phyloP scores from a whole-genome alignment of 2,888 invertebrate species.

The Campoplex capitator region DNA sequence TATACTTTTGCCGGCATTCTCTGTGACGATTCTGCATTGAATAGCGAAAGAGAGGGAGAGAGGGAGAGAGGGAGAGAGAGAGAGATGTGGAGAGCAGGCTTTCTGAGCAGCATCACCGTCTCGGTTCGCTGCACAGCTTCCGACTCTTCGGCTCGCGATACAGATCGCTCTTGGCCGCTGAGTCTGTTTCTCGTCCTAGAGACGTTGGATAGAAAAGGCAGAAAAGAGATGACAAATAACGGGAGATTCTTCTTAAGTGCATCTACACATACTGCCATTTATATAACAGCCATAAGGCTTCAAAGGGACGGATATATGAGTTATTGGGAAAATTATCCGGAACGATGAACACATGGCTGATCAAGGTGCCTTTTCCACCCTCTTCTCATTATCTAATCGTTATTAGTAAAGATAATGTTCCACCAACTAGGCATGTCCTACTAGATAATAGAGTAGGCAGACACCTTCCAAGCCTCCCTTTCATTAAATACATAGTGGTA shows the following conservation, averaged over 20 bases:
- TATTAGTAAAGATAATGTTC: slow-evolving; percentile 48
- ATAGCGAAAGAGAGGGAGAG: neutral
- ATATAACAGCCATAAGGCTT: slow-evolving; percentile 25
- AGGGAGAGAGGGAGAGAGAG: too few species aligned
- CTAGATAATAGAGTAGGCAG: slow-evolving; percentile 32
- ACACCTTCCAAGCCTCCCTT: slow-evolving; percentile 15
- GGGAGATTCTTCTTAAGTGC: slow-evolving; percentile 31
- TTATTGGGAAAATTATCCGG: slow-evolving; percentile 41
- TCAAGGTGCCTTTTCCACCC: slow-evolving; percentile 18
- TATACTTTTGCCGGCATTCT: slow-evolving; percentile 54
- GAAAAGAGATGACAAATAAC: slow-evolving; percentile 35
- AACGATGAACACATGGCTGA: slow-evolving; percentile 57
- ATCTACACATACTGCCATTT: slow-evolving; percentile 31
- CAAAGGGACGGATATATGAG: slow-evolving; percentile 19
- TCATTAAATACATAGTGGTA: slow-evolving; percentile 20
- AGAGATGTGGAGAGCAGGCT: neutral
- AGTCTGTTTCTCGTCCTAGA: slow-evolving; percentile 54
- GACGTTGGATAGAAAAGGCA: neutral
- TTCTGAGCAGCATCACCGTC: slow-evolving; percentile 15
- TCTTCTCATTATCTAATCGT: slow-evolving; percentile 41
- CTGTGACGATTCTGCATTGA: slow-evolving; percentile 43
- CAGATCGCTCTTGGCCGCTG: slow-evolving; percentile 10
- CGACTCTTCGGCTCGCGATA: slow-evolving; percentile 46
- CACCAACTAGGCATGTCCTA: neutral
- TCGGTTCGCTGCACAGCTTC: slow-evolving; percentile 47